Evolutionary conservation across 2,797 vertebrate species (phyloP).

Genomic region (Poecilia gillii): DNA sequence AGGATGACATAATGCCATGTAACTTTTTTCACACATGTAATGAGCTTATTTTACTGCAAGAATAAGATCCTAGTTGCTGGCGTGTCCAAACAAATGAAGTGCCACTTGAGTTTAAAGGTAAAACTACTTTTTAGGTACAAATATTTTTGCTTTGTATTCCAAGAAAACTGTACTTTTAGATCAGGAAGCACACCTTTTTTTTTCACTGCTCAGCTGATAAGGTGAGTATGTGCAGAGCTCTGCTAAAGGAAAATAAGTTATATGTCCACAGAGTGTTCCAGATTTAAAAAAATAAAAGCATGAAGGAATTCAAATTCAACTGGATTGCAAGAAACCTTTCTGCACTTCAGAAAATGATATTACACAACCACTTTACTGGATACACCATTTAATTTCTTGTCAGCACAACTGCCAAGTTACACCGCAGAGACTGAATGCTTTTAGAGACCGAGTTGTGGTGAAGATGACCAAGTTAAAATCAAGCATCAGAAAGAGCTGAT

Average conservation of each 20-base stretch:
- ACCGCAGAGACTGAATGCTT: neutral
- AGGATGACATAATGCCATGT: conserved; percentile 19
- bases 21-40: neutral
- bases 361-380: neutral
- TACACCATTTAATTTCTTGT: neutral
- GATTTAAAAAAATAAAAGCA: conserved; percentile 3
- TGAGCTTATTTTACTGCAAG: neutral
- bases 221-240: neutral
- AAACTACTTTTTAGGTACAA: neutral
- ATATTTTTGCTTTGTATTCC: neutral
- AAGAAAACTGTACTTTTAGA: neutral
- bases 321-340: neutral
- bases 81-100: neutral
- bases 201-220: neutral
- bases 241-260: conserved; percentile 25
- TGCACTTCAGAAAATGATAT: conserved; percentile 8
- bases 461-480: neutral
- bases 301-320: conserved; percentile 15
- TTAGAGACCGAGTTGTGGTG: neutral
- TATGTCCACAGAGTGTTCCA: neutral
- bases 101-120: neutral
- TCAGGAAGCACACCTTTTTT: neutral
- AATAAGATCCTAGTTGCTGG: neutral
- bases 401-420: neutral
- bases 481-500: neutral